Conservation (phyloP, 1,140 invertebrate species). For the Apis laboriosa region DNA sequence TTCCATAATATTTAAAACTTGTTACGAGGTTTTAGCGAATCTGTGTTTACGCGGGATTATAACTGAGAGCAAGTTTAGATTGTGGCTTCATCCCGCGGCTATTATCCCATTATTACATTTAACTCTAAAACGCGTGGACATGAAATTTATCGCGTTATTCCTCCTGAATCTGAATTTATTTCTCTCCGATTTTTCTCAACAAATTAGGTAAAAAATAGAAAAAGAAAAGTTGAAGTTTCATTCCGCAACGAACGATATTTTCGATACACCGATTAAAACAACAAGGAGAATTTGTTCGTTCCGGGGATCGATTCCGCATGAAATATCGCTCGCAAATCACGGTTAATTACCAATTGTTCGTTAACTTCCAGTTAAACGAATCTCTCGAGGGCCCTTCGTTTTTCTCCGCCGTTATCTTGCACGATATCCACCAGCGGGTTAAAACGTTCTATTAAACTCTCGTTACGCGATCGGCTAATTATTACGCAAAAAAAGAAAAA, state of each 20-base stretch:
- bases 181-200: not conserved
- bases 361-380: not conserved
- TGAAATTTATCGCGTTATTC: not conserved
- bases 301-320: too few species aligned
- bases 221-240: not conserved
- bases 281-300: not conserved
- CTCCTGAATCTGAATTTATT: not conserved
- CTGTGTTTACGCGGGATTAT: slow-evolving; percentile 29
- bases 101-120: not conserved
- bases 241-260: not conserved
- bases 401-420: not conserved
- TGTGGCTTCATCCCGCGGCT: not conserved
- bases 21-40: slow-evolving; percentile 12
- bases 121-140: not conserved
- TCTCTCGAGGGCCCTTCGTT: not conserved
- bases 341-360: not conserved
- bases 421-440: not conserved
- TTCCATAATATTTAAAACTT: slow-evolving; percentile 44
- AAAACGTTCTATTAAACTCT: not conserved
- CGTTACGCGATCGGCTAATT: not conserved
- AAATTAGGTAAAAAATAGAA: not conserved
- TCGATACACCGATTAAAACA: not conserved
- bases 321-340: not conserved
- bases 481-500: not conserved
- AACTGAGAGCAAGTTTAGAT: slow-evolving; percentile 25